These are phyloP conservation scores for Crotalus horridus DNA, from an alignment of 2,113 vertebrate species.

Conservation along the genomic window DNA sequence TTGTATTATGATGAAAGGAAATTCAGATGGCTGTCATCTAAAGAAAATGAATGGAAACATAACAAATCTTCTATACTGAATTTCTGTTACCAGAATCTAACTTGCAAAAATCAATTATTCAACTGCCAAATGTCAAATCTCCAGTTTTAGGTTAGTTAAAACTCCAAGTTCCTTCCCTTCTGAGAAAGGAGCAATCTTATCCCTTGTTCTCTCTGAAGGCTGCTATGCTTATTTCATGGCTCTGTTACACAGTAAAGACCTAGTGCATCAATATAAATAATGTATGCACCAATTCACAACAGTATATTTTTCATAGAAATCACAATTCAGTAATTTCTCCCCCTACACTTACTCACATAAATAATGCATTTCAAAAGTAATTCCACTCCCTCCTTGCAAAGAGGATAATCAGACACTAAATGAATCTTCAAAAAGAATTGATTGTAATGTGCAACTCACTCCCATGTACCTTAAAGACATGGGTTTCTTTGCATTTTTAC, in stretches of 20 bases:
- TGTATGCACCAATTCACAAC: constrained; percentile 48
- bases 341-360: constrained; percentile 53
- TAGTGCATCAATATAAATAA: constrained; percentile 59
- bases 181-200: constrained; percentile 17
- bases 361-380: constrained; percentile 59
- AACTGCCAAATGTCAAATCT: constrained; percentile 8
- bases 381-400: background rate
- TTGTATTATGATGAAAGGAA: background rate
- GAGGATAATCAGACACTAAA: constrained; percentile 56
- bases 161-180: constrained; percentile 27
- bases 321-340: constrained; percentile 58
- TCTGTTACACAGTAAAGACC: constrained; percentile 34
- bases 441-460: constrained; percentile 46
- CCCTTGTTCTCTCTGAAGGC: constrained; percentile 36
- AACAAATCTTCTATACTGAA: background rate
- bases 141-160: constrained; percentile 26
- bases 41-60: background rate
- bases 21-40: background rate
- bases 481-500: constrained; percentile 63
- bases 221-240: constrained; percentile 28
- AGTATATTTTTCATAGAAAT: constrained; percentile 57
- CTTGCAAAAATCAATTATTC: constrained; percentile 32
- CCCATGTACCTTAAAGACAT: constrained; percentile 18
- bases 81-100: background rate
- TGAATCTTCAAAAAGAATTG: constrained; percentile 53